These are phyloP conservation scores for Ephialtes manifestator DNA, from an alignment of 2,888 invertebrate species.

Conservation along the genomic window DNA sequence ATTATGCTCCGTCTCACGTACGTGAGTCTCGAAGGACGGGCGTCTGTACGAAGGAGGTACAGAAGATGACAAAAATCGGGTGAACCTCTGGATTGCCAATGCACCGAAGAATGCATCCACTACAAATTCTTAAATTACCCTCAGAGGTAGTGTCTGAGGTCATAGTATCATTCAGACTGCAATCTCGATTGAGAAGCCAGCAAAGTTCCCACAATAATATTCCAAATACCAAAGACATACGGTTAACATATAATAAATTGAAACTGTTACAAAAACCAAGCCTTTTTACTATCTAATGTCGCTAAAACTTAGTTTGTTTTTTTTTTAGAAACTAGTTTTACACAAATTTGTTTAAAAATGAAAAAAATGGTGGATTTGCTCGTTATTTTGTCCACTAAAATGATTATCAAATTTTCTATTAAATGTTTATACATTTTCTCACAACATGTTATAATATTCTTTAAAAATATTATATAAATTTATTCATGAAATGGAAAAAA, in stretches of 20 bases:
- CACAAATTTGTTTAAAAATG: too few species aligned
- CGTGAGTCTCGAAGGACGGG: slow-evolving; percentile 72
- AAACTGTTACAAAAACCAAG: too few species aligned
- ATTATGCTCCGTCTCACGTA: slow-evolving; percentile 76
- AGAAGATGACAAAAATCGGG: slow-evolving; percentile 28
- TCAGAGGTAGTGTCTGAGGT: slow-evolving; percentile 8
- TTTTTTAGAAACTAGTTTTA: too few species aligned
- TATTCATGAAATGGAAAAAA: not conserved
- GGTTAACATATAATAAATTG: too few species aligned
- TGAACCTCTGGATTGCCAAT: slow-evolving; percentile 19
- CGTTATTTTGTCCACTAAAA: too few species aligned
- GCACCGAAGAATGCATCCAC: not conserved
- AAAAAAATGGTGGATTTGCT: too few species aligned
- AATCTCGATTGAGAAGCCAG: not conserved
- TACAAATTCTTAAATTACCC: slow-evolving; percentile 18
- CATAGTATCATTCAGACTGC: not conserved
- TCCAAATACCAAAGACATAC: too few species aligned
- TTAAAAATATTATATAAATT: not conserved
- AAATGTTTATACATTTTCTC: too few species aligned
- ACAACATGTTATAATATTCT: not conserved
- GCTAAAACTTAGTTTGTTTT: too few species aligned
- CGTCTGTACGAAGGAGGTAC: not conserved
- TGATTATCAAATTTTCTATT: too few species aligned
- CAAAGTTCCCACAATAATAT: too few species aligned
- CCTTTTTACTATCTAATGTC: too few species aligned